Percentiles rank a stretch among this genome's conserved stretches.
Conservation (phyloP, 2,797 vertebrate species). For the Liparis tanakae region DNA sequence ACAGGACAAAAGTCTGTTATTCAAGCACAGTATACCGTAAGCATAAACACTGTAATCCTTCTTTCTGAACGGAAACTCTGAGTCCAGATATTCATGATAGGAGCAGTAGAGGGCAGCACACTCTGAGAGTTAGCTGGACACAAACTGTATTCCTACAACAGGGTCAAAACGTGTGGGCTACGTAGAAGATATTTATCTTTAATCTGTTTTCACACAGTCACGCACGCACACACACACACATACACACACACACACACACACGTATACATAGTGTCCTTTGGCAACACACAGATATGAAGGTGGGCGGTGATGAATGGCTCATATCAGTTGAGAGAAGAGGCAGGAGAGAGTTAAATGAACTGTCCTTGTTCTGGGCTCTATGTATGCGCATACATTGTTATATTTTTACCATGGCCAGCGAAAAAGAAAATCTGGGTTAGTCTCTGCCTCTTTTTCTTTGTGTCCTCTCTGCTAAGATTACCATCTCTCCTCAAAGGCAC, state of each 20-base stretch:
- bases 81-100: slow-evolving; percentile 43
- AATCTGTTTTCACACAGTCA: slow-evolving; percentile 55
- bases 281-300: slow-evolving; percentile 63
- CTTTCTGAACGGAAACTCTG: slow-evolving; percentile 11
- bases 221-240: slow-evolving; percentile 15
- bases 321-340: slow-evolving; percentile 71
- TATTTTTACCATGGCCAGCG: slow-evolving; percentile 79
- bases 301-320: slow-evolving; percentile 77
- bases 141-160: slow-evolving; percentile 22
- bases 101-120: slow-evolving; percentile 82
- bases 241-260: slow-evolving; percentile 23
- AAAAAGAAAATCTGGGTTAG: slow-evolving; percentile 76
- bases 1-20: neutral
- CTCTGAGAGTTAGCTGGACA: slow-evolving; percentile 45
- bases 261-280: slow-evolving; percentile 52
- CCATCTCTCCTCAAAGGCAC: slow-evolving; percentile 61
- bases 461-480: slow-evolving; percentile 66
- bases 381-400: slow-evolving; percentile 83
- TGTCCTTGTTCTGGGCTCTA: slow-evolving; percentile 83
- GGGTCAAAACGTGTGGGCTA: slow-evolving; percentile 51
- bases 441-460: slow-evolving; percentile 60
- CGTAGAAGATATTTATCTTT: slow-evolving; percentile 58
- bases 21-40: neutral
- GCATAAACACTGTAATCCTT: neutral
- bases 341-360: slow-evolving; percentile 81